Evolutionary conservation across 1,140 invertebrate genomes (phyloP).

Genomic region (Neodiprion virginianus): DNA sequence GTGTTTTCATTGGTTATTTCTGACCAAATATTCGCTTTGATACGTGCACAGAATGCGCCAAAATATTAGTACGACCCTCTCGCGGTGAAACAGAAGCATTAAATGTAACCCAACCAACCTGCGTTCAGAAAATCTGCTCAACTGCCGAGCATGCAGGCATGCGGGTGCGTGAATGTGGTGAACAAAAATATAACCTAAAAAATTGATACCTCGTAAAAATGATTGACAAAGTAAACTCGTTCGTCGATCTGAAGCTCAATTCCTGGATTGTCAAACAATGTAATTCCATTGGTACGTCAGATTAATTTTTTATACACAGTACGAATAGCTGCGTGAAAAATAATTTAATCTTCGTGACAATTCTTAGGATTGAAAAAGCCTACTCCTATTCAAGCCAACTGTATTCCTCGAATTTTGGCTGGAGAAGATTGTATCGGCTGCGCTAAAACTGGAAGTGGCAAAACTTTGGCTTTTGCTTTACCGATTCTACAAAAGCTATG

Average conservation of each 20-base stretch:
- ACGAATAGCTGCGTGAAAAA: conserved; percentile 2
- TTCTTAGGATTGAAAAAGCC: conserved; percentile 77
- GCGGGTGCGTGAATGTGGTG: neutral
- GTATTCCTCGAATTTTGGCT: conserved; percentile 80
- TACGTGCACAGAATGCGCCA: too few species aligned
- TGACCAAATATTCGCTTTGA: too few species aligned
- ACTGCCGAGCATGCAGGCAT: neutral
- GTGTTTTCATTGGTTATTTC: too few species aligned
- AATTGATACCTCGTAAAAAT: neutral
- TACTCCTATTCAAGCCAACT: conserved; percentile 85
- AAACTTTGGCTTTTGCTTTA: conserved; percentile 95
- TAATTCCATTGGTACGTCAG: conserved; percentile 48
- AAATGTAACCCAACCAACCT: too few species aligned
- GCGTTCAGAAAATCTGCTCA: neutral
- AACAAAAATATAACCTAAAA: neutral
- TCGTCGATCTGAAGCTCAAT: conserved; percentile 50
- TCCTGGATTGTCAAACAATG: conserved; percentile 55
- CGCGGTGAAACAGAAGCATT: too few species aligned
- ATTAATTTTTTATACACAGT: conserved; percentile 8
- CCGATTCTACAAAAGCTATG: conserved; percentile 92
- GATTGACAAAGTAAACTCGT: conserved; percentile 29
- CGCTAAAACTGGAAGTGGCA: conserved; percentile 97
- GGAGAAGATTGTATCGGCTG: conserved; percentile 93
- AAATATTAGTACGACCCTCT: too few species aligned
- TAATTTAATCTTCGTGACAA: neutral